Evolutionary conservation across 2,113 vertebrate genomes (phyloP), one percentile per base, ranked within the genome.

Genomic region (Entomyzon cyanotis): DNA sequence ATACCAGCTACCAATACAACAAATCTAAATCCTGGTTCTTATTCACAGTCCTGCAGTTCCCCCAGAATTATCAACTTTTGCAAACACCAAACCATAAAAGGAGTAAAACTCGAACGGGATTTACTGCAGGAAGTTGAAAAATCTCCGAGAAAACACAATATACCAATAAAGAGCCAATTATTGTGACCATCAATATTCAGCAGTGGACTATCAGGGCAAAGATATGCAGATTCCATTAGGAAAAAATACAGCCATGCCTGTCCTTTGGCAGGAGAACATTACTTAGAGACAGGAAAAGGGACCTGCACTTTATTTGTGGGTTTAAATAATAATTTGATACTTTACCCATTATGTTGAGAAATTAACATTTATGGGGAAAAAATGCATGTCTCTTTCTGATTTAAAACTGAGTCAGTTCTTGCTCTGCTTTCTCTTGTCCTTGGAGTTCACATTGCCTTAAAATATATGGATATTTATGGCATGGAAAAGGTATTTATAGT

Each of bases 161-260:
- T 79, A 52, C 84, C 87, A 92, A 91, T 84, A 94, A 96, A 97
- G 50, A 93, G 55, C 41, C 87, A 91, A 92, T 96, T 94, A 94
- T 80, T 95, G 55, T 67, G 41, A 16, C 75, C 87, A 93, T 90
- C 93, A 91, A 64, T 95, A 94, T 89, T 87, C 52, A 1, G 63
- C 49, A 81, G 62, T 55, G 78, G 74, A 42, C 81, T 69, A 91
- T n/a, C 70, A 69, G 76, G 79, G 58, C 42, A 73, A 90, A 94
- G 69, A 94, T 50, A 88, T 70, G 90, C 67, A 92, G 82, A 94
- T 94, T 96, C 44, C 62, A 92, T 92, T 86, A 84, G 71, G 87
- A 35, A 84, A 91, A 94, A 81, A 91, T 60, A 75, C 52, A 74
- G 77, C 41, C 79, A 10, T 68, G 84, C 10, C 76, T 81, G 12